A percentile compares a stretch with the other conserved stretches of the same genome.
Evolutionary conservation across 2,888 invertebrate species (phyloP).

Genomic region (Unio pictorum): DNA sequence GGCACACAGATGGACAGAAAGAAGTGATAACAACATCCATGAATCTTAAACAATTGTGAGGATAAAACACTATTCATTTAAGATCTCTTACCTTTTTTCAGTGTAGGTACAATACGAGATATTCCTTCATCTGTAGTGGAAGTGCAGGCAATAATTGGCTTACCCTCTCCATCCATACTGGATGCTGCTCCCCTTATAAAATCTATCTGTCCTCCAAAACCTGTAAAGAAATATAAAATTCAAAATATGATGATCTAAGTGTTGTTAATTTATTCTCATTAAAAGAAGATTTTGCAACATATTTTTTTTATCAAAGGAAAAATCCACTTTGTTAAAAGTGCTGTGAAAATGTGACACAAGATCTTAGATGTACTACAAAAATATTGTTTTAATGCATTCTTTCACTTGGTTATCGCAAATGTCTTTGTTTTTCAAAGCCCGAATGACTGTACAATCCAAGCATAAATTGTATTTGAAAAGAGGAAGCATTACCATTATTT

Average conservation of each 20-base stretch:
- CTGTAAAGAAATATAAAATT: conserved; percentile 68
- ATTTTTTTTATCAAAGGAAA: too few species aligned
- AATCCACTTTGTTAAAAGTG: too few species aligned
- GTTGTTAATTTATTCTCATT: too few species aligned
- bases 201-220: conserved; percentile 95
- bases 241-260: neutral
- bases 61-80: conserved; percentile 1
- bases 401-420: too few species aligned
- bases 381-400: too few species aligned
- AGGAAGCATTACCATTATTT: too few species aligned
- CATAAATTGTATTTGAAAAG: too few species aligned
- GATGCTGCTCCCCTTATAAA: conserved; percentile 93
- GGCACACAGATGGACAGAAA: neutral
- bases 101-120: conserved; percentile 86
- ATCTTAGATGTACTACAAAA: too few species aligned
- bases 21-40: neutral
- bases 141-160: conserved; percentile 92
- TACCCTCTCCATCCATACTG: conserved; percentile 87
- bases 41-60: neutral
- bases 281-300: too few species aligned
- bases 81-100: conserved; percentile 81
- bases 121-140: conserved; percentile 85
- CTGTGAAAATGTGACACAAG: too few species aligned
- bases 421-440: too few species aligned
- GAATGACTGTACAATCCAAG: too few species aligned